phyloP scores from a whole-genome alignment of 92 coral and sea anemone genomes.

The Montipora capitata region DNA sequence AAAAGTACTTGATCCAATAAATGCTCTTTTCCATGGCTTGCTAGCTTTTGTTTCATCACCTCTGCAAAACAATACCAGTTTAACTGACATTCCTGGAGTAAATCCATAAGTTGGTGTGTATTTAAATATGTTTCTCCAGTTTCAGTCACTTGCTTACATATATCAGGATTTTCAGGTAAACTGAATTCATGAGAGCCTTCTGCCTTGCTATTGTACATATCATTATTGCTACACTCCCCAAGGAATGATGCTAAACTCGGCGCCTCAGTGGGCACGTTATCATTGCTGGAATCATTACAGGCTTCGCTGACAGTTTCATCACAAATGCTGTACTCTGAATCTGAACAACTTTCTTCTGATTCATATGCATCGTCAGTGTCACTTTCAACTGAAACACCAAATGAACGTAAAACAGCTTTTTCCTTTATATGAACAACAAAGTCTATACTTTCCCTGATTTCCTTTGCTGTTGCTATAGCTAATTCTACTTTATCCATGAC shows the following conservation, averaged over 20 bases:
- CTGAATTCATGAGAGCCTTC: too few species aligned
- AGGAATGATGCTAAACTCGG: too few species aligned
- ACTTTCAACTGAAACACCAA: slow-evolving; percentile 40
- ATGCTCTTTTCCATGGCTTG: not conserved
- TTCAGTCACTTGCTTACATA: too few species aligned
- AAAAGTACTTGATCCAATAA: slow-evolving; percentile 15
- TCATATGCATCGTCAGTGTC: slow-evolving; percentile 35
- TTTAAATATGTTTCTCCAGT: too few species aligned
- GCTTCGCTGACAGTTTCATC: too few species aligned
- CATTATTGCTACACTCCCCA: too few species aligned
- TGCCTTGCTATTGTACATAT: too few species aligned
- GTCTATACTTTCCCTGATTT: slow-evolving; percentile 31
- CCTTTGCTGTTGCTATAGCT: slow-evolving; percentile 12
- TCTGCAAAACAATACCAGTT: slow-evolving; percentile 7
- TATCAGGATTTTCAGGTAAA: too few species aligned
- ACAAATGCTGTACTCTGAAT: too few species aligned
- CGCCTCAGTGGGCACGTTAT: too few species aligned
- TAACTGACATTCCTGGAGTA: slow-evolving; percentile 3
- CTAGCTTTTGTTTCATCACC: slow-evolving; percentile 16
- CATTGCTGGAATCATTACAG: too few species aligned
- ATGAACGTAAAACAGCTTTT: slow-evolving; percentile 5
- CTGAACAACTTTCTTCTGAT: not conserved
- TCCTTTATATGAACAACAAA: not conserved
- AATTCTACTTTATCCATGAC: not conserved
- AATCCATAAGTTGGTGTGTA: too few species aligned